Conservation (phyloP, 2,113 vertebrate genomes). For the Anhinga rufa region DNA sequence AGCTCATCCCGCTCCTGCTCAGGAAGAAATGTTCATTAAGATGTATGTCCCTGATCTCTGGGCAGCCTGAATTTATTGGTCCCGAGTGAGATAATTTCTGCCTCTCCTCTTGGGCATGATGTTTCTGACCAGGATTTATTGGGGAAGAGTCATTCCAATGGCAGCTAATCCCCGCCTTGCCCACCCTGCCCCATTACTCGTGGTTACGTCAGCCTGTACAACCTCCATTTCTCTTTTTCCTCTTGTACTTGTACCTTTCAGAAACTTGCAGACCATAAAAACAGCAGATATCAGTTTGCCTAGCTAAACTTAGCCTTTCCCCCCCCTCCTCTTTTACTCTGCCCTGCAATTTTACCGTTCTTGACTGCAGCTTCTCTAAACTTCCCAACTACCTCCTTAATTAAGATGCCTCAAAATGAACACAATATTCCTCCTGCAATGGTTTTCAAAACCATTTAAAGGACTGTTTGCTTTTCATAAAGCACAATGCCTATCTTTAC, state of each 20-base stretch:
- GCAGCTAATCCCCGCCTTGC: neutral
- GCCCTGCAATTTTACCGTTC: neutral
- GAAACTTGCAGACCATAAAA: neutral
- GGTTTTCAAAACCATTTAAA: neutral
- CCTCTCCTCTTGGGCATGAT: neutral
- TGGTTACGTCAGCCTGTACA: neutral
- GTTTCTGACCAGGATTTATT: neutral
- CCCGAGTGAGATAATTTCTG: neutral
- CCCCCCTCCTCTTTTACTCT: fast-evolving
- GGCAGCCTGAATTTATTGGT: neutral
- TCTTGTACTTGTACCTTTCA: neutral
- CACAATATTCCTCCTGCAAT: neutral
- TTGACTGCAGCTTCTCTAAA: neutral
- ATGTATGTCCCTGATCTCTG: neutral
- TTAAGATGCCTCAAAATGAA: neutral
- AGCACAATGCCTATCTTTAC: neutral
- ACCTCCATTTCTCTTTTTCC: neutral
- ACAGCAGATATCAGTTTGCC: neutral
- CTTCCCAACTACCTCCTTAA: neutral
- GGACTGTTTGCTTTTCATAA: neutral
- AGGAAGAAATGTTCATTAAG: neutral
- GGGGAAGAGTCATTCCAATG: fast-evolving
- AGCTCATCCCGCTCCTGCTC: neutral
- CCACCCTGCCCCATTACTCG: neutral
- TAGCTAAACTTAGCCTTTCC: neutral